Percentiles rank a stretch among this genome's conserved stretches.
Evolutionary conservation across 2,888 invertebrate genomes (phyloP).

Genomic region (Branchellion lobata): DNA sequence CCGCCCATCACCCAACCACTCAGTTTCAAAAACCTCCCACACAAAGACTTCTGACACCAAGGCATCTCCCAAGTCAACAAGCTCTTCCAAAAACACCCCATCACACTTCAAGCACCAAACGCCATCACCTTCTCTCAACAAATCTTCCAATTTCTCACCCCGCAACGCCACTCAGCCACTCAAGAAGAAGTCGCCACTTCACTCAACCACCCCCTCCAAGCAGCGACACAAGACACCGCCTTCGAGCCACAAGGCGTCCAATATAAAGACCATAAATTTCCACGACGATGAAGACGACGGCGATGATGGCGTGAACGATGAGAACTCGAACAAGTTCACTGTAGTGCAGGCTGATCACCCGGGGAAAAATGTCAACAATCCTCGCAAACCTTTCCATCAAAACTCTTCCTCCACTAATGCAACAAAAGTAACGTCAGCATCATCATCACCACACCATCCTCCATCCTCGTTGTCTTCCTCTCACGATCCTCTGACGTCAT

Average conservation of each 20-base stretch:
- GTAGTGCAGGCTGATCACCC: no score
- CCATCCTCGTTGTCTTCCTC: no score
- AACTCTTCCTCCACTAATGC: no score
- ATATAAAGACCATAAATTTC: background rate
- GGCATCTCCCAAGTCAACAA: background rate
- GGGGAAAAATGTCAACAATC: no score
- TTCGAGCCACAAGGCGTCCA: background rate
- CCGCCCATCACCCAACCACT: background rate
- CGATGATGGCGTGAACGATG: background rate
- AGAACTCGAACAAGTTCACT: background rate
- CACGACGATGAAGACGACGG: conserved; percentile 11
- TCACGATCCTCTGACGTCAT: background rate
- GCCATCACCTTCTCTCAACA: background rate
- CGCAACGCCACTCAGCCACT: no score
- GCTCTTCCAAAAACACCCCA: background rate
- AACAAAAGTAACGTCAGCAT: background rate
- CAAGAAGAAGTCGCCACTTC: background rate
- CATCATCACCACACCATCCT: no score
- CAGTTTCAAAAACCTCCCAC: background rate
- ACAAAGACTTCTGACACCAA: background rate
- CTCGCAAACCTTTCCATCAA: no score
- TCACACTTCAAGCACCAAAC: background rate
- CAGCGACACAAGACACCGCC: conserved; percentile 11
- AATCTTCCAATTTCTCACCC: no score
- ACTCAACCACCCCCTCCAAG: background rate